Evolutionary conservation across 30 jellyfish, hydroid and myxozoan species (phyloP).

Genomic region (Hydra vulgaris): DNA sequence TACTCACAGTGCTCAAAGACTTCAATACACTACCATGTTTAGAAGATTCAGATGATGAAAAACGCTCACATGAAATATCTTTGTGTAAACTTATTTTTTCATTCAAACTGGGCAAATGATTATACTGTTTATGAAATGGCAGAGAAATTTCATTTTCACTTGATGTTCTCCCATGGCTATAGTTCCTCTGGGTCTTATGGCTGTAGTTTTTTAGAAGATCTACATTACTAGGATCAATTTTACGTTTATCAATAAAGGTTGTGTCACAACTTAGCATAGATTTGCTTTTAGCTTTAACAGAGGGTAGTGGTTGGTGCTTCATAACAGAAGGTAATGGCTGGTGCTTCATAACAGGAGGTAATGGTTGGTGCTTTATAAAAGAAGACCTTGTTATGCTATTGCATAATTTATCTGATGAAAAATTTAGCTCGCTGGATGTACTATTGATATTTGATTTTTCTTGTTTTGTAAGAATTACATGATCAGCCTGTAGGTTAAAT

Average conservation of each 20-base stretch:
- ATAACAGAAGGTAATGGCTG: background rate
- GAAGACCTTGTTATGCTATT: background rate
- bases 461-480: background rate
- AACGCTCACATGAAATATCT: background rate
- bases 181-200: background rate
- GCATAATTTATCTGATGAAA: background rate
- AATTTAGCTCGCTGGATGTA: background rate
- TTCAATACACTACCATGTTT: slow-evolving; percentile 11
- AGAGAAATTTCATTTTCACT: background rate
- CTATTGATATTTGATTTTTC: background rate
- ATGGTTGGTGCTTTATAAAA: background rate
- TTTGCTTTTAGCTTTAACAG: background rate
- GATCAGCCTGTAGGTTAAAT: background rate
- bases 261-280: background rate
- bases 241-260: background rate
- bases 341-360: background rate
- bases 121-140: background rate
- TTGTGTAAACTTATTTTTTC: background rate
- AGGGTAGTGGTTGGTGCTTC: background rate
- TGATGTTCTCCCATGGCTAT: background rate
- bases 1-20: slow-evolving; percentile 11
- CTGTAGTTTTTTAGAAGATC: background rate
- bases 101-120: background rate
- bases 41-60: background rate
- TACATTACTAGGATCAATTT: background rate